A percentile compares a stretch with the other conserved stretches of the same genome.
These are phyloP conservation scores for Sycophaga agraensis DNA, from an alignment of 1,140 invertebrate genomes.

Conservation along the genomic window DNA sequence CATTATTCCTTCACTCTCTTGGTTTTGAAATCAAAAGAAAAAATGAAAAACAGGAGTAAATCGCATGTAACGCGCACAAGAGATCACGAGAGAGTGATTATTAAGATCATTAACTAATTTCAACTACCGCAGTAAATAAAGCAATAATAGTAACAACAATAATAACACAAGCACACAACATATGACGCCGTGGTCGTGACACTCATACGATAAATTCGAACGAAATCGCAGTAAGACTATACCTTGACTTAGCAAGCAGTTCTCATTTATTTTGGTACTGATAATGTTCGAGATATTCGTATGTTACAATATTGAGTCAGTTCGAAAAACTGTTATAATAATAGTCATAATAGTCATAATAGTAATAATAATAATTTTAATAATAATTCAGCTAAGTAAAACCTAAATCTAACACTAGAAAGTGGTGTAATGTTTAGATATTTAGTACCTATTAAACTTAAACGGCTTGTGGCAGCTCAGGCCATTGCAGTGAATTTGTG, in stretches of 20 bases:
- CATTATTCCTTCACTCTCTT: conserved; percentile 7
- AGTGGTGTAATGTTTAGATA: conserved; percentile 51
- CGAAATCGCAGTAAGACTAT: conserved; percentile 29
- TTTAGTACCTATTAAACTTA: conserved; percentile 53
- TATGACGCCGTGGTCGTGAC: conserved; percentile 34
- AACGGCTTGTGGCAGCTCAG: conserved; percentile 37
- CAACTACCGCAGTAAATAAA: conserved; percentile 26
- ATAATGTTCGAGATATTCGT: conserved; percentile 48
- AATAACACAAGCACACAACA: conserved; percentile 46
- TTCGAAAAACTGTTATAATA: conserved; percentile 51
- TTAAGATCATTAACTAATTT: conserved; percentile 25
- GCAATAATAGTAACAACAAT: conserved; percentile 40
- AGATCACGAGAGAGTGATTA: conserved; percentile 26
- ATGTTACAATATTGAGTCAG: conserved; percentile 56
- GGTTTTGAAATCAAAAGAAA: conserved; percentile 11
- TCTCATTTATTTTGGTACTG: conserved; percentile 56
- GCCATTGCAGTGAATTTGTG: conserved; percentile 8
- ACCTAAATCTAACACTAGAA: conserved; percentile 50
- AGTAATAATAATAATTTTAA: conserved; percentile 19
- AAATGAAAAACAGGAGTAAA: conserved; percentile 8
- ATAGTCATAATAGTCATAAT: conserved; percentile 51
- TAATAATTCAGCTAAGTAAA: conserved; percentile 46
- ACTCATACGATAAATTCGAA: conserved; percentile 21
- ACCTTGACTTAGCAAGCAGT: conserved; percentile 49
- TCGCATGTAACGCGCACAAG: conserved; percentile 18